These are phyloP conservation scores for Tuberolachnus salignus DNA, from an alignment of 2,888 invertebrate species.

Conservation along the genomic window DNA sequence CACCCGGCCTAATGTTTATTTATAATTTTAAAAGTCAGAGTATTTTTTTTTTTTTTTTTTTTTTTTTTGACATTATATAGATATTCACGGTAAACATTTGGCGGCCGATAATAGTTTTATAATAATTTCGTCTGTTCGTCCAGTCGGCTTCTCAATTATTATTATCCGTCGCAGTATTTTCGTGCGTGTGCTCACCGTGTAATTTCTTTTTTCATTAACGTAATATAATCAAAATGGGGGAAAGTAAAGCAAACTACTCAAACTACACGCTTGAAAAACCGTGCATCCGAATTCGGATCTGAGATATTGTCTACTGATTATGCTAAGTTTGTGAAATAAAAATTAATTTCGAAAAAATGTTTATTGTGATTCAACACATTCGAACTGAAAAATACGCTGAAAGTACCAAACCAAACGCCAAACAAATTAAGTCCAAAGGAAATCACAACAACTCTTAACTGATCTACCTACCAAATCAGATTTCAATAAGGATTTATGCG, in stretches of 20 bases:
- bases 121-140: conserved; percentile 14
- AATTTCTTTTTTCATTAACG: neutral
- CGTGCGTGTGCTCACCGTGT: neutral
- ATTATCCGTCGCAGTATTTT: conserved; percentile 4
- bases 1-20: too few relatives aligned
- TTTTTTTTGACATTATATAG: too few relatives aligned
- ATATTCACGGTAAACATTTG: neutral
- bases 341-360: conserved; percentile 31
- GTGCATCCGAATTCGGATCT: conserved; percentile 15
- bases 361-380: conserved; percentile 10
- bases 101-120: neutral
- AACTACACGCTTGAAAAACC: conserved; percentile 19
- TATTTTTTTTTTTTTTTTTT: too few relatives aligned
- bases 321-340: conserved; percentile 31
- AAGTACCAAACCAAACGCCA: conserved; percentile 6
- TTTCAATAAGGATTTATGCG: neutral
- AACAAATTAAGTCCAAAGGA: neutral
- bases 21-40: too few relatives aligned
- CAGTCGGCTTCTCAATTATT: too few relatives aligned
- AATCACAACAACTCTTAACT: conserved; percentile 8
- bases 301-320: conserved; percentile 33
- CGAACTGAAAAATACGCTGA: conserved; percentile 8
- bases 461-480: conserved; percentile 20
- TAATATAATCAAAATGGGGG: neutral
- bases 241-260: neutral